Conservation (phyloP, 2,797 vertebrate species). For the Phoebastria nigripes region DNA sequence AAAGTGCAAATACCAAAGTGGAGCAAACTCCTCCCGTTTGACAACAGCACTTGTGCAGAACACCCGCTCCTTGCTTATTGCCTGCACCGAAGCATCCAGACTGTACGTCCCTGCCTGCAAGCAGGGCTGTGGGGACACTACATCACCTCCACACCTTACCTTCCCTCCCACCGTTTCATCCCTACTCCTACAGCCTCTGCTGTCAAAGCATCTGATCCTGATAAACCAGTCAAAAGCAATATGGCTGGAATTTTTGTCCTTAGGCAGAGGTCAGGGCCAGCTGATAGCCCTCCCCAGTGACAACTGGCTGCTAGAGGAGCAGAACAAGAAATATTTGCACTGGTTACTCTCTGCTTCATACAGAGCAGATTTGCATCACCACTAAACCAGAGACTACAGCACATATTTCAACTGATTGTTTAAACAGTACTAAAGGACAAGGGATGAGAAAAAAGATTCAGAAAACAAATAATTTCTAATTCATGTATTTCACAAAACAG, state of each 20-base stretch:
- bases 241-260: not conserved
- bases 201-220: not conserved
- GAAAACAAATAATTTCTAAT: not conserved
- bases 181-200: not conserved
- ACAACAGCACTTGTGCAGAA: accelerated
- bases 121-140: not conserved
- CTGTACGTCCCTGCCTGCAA: accelerated
- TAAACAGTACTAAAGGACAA: not conserved
- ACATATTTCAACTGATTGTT: accelerated
- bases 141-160: not conserved
- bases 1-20: accelerated
- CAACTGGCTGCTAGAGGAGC: not conserved
- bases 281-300: not conserved
- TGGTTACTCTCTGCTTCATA: not conserved
- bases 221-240: not conserved
- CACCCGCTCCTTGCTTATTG: too few relatives aligned
- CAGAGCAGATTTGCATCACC: not conserved
- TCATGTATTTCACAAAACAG: not conserved
- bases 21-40: not conserved
- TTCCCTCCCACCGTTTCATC: not conserved
- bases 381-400: not conserved
- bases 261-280: not conserved
- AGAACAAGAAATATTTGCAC: not conserved
- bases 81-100: not conserved
- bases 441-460: not conserved